Percentiles rank a stretch among this genome's conserved stretches.
Conservation (phyloP, 2,797 vertebrate species). For the Notamacropus eugenii region DNA sequence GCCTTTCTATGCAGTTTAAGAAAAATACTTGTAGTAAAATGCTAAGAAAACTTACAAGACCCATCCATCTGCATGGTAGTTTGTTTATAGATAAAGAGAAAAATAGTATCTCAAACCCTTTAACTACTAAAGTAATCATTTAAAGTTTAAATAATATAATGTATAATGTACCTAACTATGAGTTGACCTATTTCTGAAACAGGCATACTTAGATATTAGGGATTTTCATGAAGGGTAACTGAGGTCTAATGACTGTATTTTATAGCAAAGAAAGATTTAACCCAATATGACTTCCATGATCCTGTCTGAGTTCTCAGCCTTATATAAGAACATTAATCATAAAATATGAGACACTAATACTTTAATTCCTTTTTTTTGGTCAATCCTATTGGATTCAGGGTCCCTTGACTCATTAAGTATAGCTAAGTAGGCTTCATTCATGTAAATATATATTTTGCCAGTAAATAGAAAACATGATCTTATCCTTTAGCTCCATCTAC, state of each 20-base stretch:
- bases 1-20: neutral
- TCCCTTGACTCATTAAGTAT: constrained; percentile 77
- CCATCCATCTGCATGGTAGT: constrained; percentile 57
- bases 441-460: constrained; percentile 57
- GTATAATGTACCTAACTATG: constrained; percentile 59
- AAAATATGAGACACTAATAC: constrained; percentile 87
- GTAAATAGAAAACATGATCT: constrained; percentile 68
- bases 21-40: neutral
- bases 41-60: neutral
- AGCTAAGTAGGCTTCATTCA: constrained; percentile 70
- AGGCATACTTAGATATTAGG: constrained; percentile 69
- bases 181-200: constrained; percentile 78
- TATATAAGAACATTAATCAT: constrained; percentile 84
- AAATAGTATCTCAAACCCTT: constrained; percentile 61
- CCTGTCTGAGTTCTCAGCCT: constrained; percentile 79
- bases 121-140: constrained; percentile 73
- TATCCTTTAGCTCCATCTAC: constrained; percentile 62
- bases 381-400: constrained; percentile 73
- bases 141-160: constrained; percentile 80
- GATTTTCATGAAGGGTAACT: constrained; percentile 78
- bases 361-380: constrained; percentile 82
- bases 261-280: constrained; percentile 82
- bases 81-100: constrained; percentile 58
- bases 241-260: constrained; percentile 75
- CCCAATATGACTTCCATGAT: constrained; percentile 78